Evolutionary conservation across 2,113 vertebrate species (phyloP).

Genomic region (Nansenia antarctica): DNA sequence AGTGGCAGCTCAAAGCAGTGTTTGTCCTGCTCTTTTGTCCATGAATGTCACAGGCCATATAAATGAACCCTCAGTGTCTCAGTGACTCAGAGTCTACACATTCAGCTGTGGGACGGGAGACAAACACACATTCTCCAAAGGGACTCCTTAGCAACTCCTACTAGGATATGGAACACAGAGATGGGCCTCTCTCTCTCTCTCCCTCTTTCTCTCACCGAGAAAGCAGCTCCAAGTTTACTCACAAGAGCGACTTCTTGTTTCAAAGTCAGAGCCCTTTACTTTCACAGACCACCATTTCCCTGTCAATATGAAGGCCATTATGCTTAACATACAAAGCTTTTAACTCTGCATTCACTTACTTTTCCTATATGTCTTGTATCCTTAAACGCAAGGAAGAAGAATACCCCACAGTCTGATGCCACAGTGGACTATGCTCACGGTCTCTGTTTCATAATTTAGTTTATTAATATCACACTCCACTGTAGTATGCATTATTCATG

Average conservation of each 20-base stretch:
- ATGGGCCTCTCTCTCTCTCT: neutral
- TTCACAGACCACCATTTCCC: neutral
- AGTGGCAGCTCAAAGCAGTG: constrained; percentile 27
- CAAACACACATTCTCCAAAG: constrained; percentile 41
- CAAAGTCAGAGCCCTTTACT: neutral
- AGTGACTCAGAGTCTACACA: too few species aligned
- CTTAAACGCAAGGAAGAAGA: too few species aligned
- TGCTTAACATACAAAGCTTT: neutral
- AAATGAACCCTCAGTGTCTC: constrained; percentile 45
- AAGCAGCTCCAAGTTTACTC: neutral
- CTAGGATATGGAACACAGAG: neutral
- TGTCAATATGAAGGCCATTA: neutral
- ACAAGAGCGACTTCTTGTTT: neutral
- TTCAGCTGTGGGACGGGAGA: constrained; percentile 13
- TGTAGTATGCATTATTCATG: constrained; percentile 10
- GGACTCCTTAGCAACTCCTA: constrained; percentile 59
- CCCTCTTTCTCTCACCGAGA: neutral
- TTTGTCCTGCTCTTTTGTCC: constrained; percentile 52
- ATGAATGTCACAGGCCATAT: constrained; percentile 52
- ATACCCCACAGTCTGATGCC: neutral
- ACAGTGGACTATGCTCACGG: neutral
- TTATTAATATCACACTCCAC: neutral
- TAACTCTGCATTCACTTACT: neutral
- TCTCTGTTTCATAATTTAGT: neutral
- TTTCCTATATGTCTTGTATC: too few species aligned